Conservation (phyloP, 1,140 invertebrate species). For the Sycophaga agraensis region DNA sequence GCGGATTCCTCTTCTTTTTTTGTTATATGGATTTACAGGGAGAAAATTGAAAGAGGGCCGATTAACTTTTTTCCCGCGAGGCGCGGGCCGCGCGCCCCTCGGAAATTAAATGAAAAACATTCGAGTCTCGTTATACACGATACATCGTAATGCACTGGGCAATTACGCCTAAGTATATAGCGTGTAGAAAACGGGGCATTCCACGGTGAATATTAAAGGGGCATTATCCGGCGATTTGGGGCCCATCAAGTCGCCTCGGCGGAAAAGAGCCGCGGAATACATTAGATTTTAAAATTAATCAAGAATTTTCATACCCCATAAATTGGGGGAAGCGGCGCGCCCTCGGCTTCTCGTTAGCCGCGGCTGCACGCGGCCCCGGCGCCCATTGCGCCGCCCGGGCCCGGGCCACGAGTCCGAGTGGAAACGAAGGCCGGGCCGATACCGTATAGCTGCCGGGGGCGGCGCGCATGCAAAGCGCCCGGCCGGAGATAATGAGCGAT, state of each 20-base stretch:
- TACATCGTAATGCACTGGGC: slow-evolving; percentile 3
- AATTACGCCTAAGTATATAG: slow-evolving; percentile 17
- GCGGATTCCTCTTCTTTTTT: no score
- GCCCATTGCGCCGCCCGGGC: not conserved
- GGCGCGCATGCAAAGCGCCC: not conserved
- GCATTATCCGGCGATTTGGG: slow-evolving; percentile 12
- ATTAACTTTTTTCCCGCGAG: not conserved
- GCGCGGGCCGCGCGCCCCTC: no score
- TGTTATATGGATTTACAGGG: no score
- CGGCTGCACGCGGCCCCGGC: not conserved
- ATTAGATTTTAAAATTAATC: slow-evolving; percentile 7
- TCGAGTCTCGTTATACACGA: not conserved
- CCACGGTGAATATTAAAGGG: slow-evolving; percentile 16
- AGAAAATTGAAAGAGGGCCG: not conserved
- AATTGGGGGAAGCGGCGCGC: slow-evolving; percentile 6
- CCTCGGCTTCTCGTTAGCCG: no score
- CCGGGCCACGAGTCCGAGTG: not conserved
- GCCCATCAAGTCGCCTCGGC: not conserved
- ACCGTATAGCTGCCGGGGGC: not conserved
- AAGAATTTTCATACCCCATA: slow-evolving; percentile 30
- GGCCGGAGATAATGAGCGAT: slow-evolving; percentile 24
- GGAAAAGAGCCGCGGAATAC: not conserved
- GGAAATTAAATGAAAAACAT: slow-evolving; percentile 13
- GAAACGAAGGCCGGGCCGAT: slow-evolving; percentile 4
- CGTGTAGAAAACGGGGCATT: not conserved